Conservation (phyloP, 1,140 invertebrate genomes). For the Caenorhabditis latens region DNA sequence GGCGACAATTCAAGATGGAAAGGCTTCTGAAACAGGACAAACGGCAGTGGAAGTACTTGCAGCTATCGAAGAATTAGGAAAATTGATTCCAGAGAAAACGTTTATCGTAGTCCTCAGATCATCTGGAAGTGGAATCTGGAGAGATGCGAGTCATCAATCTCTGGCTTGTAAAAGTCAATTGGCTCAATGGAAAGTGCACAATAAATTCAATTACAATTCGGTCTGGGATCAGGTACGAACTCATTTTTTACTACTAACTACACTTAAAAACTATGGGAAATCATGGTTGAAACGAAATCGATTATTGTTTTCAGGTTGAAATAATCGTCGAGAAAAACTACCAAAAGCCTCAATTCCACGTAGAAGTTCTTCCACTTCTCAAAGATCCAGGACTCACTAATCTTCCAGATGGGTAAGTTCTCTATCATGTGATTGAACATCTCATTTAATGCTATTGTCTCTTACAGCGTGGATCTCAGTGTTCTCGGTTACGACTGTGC, state of each 20-base stretch:
- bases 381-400: constrained; percentile 57
- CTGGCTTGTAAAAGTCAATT: constrained; percentile 50
- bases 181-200: constrained; percentile 55
- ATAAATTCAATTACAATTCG: constrained; percentile 59
- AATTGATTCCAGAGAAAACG: constrained; percentile 54
- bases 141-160: constrained; percentile 63
- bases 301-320: constrained; percentile 47
- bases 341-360: constrained; percentile 44
- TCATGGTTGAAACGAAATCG: not conserved
- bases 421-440: too few relatives aligned
- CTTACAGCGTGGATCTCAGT: constrained; percentile 55
- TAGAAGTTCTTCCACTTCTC: constrained; percentile 62
- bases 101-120: constrained; percentile 57
- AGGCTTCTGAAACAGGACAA: constrained; percentile 64
- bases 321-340: constrained; percentile 63
- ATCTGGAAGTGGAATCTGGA: constrained; percentile 64
- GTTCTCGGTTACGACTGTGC: constrained; percentile 63
- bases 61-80: constrained; percentile 51
- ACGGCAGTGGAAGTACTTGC: constrained; percentile 60
- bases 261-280: too few relatives aligned
- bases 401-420: constrained; percentile 57
- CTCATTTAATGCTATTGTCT: not conserved
- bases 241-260: not conserved
- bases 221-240: constrained; percentile 62
- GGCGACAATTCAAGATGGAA: constrained; percentile 62